Base-by-base conservation (phyloP, 1,140 invertebrate species). In the Anastatus disparis region DNA sequence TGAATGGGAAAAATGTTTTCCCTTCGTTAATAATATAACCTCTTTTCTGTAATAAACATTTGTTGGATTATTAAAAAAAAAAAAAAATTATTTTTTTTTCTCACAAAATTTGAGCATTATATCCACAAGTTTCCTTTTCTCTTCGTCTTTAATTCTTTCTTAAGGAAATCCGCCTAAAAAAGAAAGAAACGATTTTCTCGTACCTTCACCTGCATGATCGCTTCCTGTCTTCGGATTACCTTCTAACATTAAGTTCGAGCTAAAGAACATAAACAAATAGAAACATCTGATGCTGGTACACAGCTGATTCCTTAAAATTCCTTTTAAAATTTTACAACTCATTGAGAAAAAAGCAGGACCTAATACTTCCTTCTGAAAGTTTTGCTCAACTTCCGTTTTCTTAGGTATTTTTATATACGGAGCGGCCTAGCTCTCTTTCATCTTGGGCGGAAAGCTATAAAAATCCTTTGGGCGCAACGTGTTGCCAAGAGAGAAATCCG, bases 401-500 rank as follows among this genome's bases (percentile, higher is more conserved):
- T n/a, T n/a, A n/a, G n/a, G n/a, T n/a, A n/a, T n/a, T n/a, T n/a
- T n/a, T n/a, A n/a, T n/a, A n/a, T n/a, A n/a, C n/a, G n/a, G n/a
- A n/a, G n/a, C n/a, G n/a, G n/a, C n/a, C 35, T 2, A 31, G 35
- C 56, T 10, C 7, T 31, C 40, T 46, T 61, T 61, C 58, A 29
- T 27, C 58, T 17, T n/a, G 42, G 20, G 58, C 40, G 38, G 35
- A 2, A 24, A 22, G 31, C 7, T 17, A 40, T 17, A 56, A 56
- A 38, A 56, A 10, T 26, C 2, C n/a, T 8, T 20, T 44, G 40
- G n/a, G n/a, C n/a, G 24, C 38, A 3, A 46, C 6, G 26, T 27
- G n/a, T n/a, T n/a, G n/a, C 61, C 44, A n/a, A 17, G 61, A n/a
- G n/a, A n/a, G 61, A 63, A 63, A 63, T 63, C 61, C 27, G 44